Conservation (phyloP, 2,113 vertebrate species). For the Plestiodon gilberti region DNA sequence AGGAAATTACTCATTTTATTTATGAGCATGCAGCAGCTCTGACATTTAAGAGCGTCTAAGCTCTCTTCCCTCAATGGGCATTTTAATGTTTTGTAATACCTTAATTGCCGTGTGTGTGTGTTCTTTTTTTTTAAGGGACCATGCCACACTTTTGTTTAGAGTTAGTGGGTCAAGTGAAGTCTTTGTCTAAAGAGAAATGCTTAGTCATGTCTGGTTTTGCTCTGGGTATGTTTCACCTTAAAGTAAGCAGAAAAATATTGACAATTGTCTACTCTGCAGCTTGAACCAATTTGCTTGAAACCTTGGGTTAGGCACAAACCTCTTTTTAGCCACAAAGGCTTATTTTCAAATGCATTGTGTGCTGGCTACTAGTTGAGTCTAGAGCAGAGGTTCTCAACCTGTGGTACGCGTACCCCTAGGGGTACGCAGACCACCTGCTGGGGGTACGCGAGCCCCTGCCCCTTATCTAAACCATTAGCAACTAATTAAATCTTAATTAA, state of each 20-base stretch:
- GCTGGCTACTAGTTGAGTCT: not conserved
- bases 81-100: slow-evolving; percentile 52
- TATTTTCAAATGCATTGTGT: not conserved
- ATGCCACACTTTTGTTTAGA: not conserved
- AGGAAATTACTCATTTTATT: slow-evolving; percentile 65
- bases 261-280: not conserved
- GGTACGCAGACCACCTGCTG: too few species aligned
- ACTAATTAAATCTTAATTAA: too few species aligned
- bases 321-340: not conserved
- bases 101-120: slow-evolving; percentile 52
- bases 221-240: slow-evolving; percentile 21
- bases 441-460: too few species aligned
- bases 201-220: slow-evolving; percentile 31
- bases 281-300: not conserved
- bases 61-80: slow-evolving; percentile 14
- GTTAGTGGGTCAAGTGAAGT: slow-evolving; percentile 34
- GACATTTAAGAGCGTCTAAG: slow-evolving; percentile 53
- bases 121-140: slow-evolving; percentile 41
- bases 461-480: too few species aligned
- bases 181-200: slow-evolving; percentile 34
- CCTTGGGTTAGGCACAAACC: not conserved
- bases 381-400: too few species aligned
- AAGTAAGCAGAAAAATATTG: slow-evolving; percentile 29
- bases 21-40: slow-evolving; percentile 47
- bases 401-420: too few species aligned